A percentile compares a stretch with the other conserved stretches of the same genome.
phyloP scores from a whole-genome alignment of 2,113 vertebrate genomes.

The Cettia cetti region DNA sequence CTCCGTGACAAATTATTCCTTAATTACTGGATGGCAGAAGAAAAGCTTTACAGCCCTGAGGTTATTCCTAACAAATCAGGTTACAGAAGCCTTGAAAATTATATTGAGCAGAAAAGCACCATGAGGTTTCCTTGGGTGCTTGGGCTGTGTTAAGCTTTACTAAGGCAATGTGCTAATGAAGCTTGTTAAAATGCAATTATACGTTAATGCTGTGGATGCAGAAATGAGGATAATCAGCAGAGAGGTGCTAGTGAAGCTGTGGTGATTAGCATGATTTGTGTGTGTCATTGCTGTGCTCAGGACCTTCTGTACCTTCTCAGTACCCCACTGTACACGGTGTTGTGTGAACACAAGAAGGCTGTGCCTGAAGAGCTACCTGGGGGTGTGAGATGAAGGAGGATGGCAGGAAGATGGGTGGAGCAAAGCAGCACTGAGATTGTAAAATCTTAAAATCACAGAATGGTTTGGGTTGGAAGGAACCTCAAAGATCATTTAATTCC shows the following conservation, averaged over 20 bases:
- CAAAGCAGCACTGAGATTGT: neutral
- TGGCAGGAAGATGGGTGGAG: neutral
- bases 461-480: neutral
- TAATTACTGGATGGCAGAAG: conserved; percentile 57
- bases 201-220: neutral
- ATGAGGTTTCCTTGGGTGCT: conserved; percentile 32
- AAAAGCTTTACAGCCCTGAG: conserved; percentile 57
- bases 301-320: too few species aligned
- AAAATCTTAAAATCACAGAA: neutral
- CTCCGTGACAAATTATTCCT: conserved; percentile 63
- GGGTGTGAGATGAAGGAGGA: fast-evolving
- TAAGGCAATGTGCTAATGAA: conserved; percentile 27
- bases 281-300: neutral
- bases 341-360: neutral
- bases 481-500: neutral
- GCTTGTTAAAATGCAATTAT: conserved; percentile 50
- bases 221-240: conserved; percentile 1
- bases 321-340: neutral
- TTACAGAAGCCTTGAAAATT: conserved; percentile 62
- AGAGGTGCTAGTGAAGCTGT: neutral
- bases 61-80: conserved; percentile 61
- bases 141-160: conserved; percentile 9
- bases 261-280: neutral
- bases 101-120: conserved; percentile 49
- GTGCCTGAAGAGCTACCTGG: neutral